Base-by-base conservation (phyloP, 2,797 vertebrate species). In the Microctenopoma steveboyesi region DNA sequence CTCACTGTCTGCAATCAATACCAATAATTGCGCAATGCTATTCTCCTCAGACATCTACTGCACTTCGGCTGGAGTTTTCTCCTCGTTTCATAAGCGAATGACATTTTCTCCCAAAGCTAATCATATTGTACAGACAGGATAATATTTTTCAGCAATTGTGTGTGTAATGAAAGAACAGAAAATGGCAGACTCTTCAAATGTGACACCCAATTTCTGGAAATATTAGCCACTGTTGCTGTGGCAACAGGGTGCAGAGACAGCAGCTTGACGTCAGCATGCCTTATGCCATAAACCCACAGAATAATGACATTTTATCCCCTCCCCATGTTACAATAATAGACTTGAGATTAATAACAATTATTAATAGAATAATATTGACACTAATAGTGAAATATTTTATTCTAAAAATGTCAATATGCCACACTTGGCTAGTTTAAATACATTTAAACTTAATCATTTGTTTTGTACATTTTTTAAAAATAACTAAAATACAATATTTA, bases 161-260 rank as follows among this genome's bases (percentile, higher is more conserved):
- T 84, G 86, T 85, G 81, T 88, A 88, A 89, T 86, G 78, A 91
- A 92, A 79, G 84, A 79, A 79, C 71, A 88, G 79, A 89, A 92
- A 91, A 89, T 86, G 85, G 88, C 91, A 92, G 92, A 91, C 73
- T 61, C 85, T 92, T 81, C 77, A 88, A 93, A 93, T 91, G 87
- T 91, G 91, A 92, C 89, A 90, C 91, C 88, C 86, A 89, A 93
- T 94, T 93, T 95, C 86, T 91, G 79, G 88, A 93, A 88, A 90
- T 88, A 91, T 93, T 93, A 92, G 84, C 91, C 88, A 77, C 69
- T 58, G 91, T 95, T 93, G 85, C 92, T 92, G 91, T 93, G 92
- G 94, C 87, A 91, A 95, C 86, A 72, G 90, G 85, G 88, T 79
- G 90, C 75, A 89, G 78, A 91, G 13, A 50, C 81, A 67, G 79